Evolutionary conservation across 2,888 invertebrate species (phyloP).

Genomic region (Allygus modestus): DNA sequence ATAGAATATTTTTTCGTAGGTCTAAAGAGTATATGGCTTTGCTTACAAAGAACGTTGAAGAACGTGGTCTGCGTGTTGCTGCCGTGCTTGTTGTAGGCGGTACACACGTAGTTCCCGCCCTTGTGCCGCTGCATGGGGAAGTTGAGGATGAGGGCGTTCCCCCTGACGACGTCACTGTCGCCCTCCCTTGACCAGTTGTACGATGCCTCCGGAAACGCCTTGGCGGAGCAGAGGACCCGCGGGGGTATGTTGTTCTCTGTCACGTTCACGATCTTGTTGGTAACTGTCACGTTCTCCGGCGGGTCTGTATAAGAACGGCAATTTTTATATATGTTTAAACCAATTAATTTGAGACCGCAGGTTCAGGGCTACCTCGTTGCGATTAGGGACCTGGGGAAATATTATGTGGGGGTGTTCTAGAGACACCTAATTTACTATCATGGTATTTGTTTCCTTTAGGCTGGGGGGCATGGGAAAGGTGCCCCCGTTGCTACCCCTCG

Average conservation of each 20-base stretch:
- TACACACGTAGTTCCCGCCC: conserved; percentile 88
- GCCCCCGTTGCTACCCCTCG: too few relatives aligned
- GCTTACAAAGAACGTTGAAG: conserved; percentile 91
- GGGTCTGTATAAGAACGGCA: conserved; percentile 79
- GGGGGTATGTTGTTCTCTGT: conserved; percentile 78
- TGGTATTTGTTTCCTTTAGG: too few relatives aligned
- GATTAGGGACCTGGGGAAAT: too few relatives aligned
- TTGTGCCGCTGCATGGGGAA: conserved; percentile 83
- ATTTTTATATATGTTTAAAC: conserved; percentile 67
- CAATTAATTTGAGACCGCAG: too few relatives aligned
- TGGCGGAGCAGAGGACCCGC: conserved; percentile 79
- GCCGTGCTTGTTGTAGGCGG: conserved; percentile 88
- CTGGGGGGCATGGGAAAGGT: too few relatives aligned
- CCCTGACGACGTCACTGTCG: conserved; percentile 74
- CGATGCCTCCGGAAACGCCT: conserved; percentile 84
- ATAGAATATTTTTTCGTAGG: too few relatives aligned
- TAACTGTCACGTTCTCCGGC: conserved; percentile 91
- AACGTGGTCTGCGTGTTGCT: conserved; percentile 82
- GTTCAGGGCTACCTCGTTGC: too few relatives aligned
- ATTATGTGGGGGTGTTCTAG: too few relatives aligned
- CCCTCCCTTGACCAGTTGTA: conserved; percentile 85
- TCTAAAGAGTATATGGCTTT: too few relatives aligned
- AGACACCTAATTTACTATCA: too few relatives aligned
- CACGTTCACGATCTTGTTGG: conserved; percentile 77
- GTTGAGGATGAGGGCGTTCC: conserved; percentile 79